These are phyloP conservation scores for Boloria selene DNA, from an alignment of 2,888 invertebrate species.

Conservation along the genomic window DNA sequence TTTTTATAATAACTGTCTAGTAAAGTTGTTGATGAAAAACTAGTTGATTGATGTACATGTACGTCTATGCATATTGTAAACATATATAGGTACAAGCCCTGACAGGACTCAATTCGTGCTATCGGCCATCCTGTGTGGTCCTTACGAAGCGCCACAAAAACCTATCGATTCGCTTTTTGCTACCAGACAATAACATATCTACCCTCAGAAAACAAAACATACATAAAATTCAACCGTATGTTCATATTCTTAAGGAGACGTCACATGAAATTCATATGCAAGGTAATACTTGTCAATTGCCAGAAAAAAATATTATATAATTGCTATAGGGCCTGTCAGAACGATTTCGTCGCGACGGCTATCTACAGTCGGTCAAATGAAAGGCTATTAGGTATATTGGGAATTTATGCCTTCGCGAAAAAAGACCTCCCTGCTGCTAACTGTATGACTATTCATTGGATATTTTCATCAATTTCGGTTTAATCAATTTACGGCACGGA, in stretches of 20 bases:
- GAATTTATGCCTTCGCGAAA: conserved; percentile 46
- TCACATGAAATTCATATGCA: not conserved
- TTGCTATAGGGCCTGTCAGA: conserved; percentile 72
- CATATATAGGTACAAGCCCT: conserved; percentile 12
- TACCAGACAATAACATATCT: conserved; percentile 47
- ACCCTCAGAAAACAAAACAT: conserved; percentile 37
- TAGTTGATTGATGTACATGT: not conserved
- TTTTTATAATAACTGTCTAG: too few relatives aligned
- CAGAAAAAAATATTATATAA: conserved; percentile 51
- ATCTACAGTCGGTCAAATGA: conserved; percentile 59
- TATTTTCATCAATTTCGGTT: conserved; percentile 43
- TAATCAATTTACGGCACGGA: conserved; percentile 21
- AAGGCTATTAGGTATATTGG: conserved; percentile 56
- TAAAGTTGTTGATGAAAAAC: too few relatives aligned
- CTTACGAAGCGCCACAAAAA: conserved; percentile 59
- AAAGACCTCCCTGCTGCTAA: conserved; percentile 59
- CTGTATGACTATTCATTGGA: conserved; percentile 31
- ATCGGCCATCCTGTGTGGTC: conserved; percentile 70
- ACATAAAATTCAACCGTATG: conserved; percentile 49
- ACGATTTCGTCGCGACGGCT: conserved; percentile 73
- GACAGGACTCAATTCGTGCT: conserved; percentile 38
- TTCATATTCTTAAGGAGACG: conserved; percentile 38
- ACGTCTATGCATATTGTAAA: not conserved
- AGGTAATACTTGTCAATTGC: conserved; percentile 31
- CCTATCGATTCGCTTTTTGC: conserved; percentile 66